Conservation (phyloP, 2,797 vertebrate species). For the Chloroceryle inda region DNA sequence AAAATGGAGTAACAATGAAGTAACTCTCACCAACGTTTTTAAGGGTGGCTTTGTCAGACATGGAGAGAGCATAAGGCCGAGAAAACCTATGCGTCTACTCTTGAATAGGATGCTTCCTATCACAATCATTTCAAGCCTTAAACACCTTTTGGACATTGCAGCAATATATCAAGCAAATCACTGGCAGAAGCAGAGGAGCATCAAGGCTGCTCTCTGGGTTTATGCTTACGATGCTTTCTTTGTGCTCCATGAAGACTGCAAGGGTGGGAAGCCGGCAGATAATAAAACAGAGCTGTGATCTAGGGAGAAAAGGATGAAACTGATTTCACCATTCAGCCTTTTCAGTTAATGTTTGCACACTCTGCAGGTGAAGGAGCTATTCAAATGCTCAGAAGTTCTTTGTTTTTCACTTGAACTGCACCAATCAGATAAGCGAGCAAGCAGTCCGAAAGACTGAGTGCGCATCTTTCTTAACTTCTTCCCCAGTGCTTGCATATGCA, state of each 20-base stretch:
- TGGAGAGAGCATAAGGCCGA: not conserved
- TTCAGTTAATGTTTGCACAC: not conserved
- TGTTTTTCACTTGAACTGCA: conserved; percentile 64
- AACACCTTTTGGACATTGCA: not conserved
- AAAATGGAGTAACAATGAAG: not conserved
- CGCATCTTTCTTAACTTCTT: not conserved
- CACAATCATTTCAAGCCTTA: not conserved
- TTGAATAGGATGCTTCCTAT: not conserved
- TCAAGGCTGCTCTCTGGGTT: not conserved
- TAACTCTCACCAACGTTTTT: not conserved
- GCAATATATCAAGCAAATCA: not conserved
- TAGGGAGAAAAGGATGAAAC: not conserved
- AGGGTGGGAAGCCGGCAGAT: not conserved
- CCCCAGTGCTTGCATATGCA: not conserved
- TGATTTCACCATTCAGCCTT: not conserved
- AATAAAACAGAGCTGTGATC: not conserved
- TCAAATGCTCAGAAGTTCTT: conserved; percentile 48
- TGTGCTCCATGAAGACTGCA: not conserved
- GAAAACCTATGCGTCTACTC: not conserved
- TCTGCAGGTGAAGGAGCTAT: conserved; percentile 63
- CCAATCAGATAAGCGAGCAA: conserved; percentile 50
- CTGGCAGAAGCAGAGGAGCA: not conserved
- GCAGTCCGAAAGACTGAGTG: not conserved
- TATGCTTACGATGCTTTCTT: not conserved
- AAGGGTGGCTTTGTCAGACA: not conserved